Evolutionary conservation across 2,113 vertebrate species (phyloP), one percentile per base, ranked within the genome.

Genomic region (Alligator mississippiensis): DNA sequence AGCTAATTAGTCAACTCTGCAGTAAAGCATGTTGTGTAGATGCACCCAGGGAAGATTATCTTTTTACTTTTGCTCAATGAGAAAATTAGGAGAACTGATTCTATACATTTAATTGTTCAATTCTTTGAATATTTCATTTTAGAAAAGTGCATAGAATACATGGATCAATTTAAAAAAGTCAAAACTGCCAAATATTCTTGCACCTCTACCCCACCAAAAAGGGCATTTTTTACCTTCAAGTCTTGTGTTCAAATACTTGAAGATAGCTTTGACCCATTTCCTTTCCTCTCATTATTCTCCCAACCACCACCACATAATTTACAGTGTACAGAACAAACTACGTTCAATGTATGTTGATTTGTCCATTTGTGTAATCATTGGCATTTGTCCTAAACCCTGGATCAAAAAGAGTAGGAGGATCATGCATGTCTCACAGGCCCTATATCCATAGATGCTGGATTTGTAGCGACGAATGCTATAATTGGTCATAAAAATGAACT

Each of bases 181-280:
- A 74, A 24, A 74, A 74, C 21, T 47, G 77, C 77, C 87, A 87
- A 94, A 83, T 17, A 93, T 77, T 93, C 13, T 80, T 80, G 57
- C 75, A 78, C 63, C 82, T 85, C 57, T 22, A 88, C 34, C 11
- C 38, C 84, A 62, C 66, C 93, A 76, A 75, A 94, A 90, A 88
- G n/a, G 59, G 78, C 38, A 28, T 64, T 76, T 47, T 84, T 95
- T 54, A 86, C 62, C 84, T 59, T 6, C 1, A 64, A 72, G 0
- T 68, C 94, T 91, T 92, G 90, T 84, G n/a, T 87, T 82, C 62
- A 24, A 70, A 61, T 88, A 82, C 64, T 82, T 92, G 81, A 82
- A 90, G 82, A 89, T 9, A 70, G 25, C 25, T 66, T 90, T 74
- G 15, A 27, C 21, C 63, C 34, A 22, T 80, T 92, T 85, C 64